Evolutionary conservation across 2,888 invertebrate genomes (phyloP).

Genomic region (Atrina japonica): DNA sequence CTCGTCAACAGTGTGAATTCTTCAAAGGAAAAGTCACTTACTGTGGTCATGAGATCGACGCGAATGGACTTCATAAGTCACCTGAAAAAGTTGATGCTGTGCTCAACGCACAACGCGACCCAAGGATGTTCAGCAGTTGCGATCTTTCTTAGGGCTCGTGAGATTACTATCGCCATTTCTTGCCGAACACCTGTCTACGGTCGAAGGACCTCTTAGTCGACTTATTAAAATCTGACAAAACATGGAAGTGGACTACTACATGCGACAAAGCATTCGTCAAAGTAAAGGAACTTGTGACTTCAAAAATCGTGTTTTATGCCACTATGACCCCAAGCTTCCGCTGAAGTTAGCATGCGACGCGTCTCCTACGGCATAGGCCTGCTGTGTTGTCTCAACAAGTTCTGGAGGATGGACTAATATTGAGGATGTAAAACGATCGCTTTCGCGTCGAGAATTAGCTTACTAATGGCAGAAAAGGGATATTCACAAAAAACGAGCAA

Average conservation of each 20-base stretch:
- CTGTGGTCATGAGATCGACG: slow-evolving; percentile 22
- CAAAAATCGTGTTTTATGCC: slow-evolving; percentile 14
- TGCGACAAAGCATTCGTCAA: slow-evolving; percentile 12
- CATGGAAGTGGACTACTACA: slow-evolving; percentile 13
- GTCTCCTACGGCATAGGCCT: slow-evolving; percentile 11
- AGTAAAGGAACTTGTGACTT: slow-evolving; percentile 20
- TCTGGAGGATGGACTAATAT: slow-evolving; percentile 11
- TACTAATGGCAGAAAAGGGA: slow-evolving; percentile 7
- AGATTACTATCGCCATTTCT: slow-evolving; percentile 14
- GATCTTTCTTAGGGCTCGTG: slow-evolving; percentile 7
- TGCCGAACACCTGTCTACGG: slow-evolving; percentile 4
- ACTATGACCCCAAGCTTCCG: slow-evolving; percentile 1
- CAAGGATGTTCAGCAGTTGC: slow-evolving; percentile 15
- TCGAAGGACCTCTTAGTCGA: not conserved
- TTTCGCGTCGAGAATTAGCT: not conserved
- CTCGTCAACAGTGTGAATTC: slow-evolving; percentile 5
- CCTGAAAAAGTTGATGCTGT: slow-evolving; percentile 23
- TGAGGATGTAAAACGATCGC: slow-evolving; percentile 1
- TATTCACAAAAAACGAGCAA: slow-evolving; percentile 32
- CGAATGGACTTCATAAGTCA: slow-evolving; percentile 20
- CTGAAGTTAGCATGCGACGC: slow-evolving; percentile 16
- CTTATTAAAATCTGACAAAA: slow-evolving; percentile 7
- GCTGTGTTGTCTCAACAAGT: slow-evolving; percentile 11
- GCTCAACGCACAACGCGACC: not conserved
- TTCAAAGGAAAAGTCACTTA: slow-evolving; percentile 14